phyloP scores from a whole-genome alignment of 2,888 invertebrate genomes.

The Antheraea assamensis region DNA sequence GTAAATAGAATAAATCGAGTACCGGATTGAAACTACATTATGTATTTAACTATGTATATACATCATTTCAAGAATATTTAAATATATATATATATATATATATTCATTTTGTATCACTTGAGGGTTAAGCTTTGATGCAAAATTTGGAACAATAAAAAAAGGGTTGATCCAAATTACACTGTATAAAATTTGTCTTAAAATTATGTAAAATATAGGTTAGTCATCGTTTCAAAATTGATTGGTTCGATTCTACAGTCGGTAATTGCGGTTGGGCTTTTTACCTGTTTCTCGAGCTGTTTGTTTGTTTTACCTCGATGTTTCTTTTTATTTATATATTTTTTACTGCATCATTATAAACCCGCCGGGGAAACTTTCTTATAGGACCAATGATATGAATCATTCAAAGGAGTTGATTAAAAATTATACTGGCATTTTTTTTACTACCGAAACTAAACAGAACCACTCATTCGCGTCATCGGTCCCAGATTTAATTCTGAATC shows the following conservation, averaged over 20 bases:
- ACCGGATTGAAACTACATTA: conserved; percentile 55
- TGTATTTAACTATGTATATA: conserved; percentile 31
- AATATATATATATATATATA: too few species aligned
- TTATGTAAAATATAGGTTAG: conserved; percentile 71
- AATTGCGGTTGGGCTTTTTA: conserved; percentile 62
- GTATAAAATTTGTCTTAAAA: conserved; percentile 55
- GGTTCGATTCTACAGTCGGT: conserved; percentile 49
- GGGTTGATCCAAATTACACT: conserved; percentile 34
- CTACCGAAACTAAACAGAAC: too few species aligned
- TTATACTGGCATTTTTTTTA: not conserved
- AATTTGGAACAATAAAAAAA: conserved; percentile 6
- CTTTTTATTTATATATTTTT: conserved; percentile 42
- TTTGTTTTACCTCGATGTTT: conserved; percentile 56
- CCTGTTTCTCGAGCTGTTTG: conserved; percentile 57
- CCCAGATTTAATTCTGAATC: too few species aligned
- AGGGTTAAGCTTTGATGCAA: not conserved
- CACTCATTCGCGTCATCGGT: too few species aligned
- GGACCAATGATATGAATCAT: not conserved
- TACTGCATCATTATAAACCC: conserved; percentile 29
- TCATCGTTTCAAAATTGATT: conserved; percentile 45
- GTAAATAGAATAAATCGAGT: conserved; percentile 54
- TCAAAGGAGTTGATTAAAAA: not conserved
- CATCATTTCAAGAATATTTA: too few species aligned
- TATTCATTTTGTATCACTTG: not conserved
- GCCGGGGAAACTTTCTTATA: conserved; percentile 19